Conservation (phyloP, 2,888 invertebrate genomes). For the Argyresthia goedartella region DNA sequence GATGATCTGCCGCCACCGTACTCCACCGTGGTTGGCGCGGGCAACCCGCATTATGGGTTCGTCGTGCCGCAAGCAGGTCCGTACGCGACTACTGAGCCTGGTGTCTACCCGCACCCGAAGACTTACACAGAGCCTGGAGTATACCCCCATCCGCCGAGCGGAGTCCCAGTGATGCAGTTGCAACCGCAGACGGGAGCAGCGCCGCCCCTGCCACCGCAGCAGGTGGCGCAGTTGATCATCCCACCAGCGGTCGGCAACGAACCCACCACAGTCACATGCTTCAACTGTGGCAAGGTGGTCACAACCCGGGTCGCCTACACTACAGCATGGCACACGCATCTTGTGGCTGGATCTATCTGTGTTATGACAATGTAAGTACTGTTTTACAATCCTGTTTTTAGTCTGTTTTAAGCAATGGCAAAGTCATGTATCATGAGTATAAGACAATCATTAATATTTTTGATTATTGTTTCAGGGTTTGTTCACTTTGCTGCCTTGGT, state of each 20-base stretch:
- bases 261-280: slow-evolving; percentile 56
- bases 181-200: slow-evolving; percentile 35
- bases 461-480: slow-evolving; percentile 39
- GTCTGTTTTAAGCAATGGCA: neutral
- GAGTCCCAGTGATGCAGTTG: slow-evolving; percentile 28
- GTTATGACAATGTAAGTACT: slow-evolving; percentile 58
- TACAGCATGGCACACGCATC: slow-evolving; percentile 62
- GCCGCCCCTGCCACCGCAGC: slow-evolving; percentile 25
- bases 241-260: slow-evolving; percentile 54
- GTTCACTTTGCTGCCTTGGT: slow-evolving; percentile 60
- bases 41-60: slow-evolving; percentile 55
- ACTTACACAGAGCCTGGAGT: slow-evolving; percentile 45
- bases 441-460: too few species aligned
- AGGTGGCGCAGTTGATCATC: slow-evolving; percentile 44
- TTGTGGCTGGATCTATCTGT: slow-evolving; percentile 58
- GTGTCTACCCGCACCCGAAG: slow-evolving; percentile 33
- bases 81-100: slow-evolving; percentile 18
- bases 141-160: slow-evolving; percentile 47
- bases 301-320: slow-evolving; percentile 61
- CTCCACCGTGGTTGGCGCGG: slow-evolving; percentile 53
- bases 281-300: slow-evolving; percentile 55
- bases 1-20: slow-evolving; percentile 62
- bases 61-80: slow-evolving; percentile 22
- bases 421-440: too few species aligned
- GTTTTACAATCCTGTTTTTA: neutral